Evolutionary conservation across 2,113 vertebrate species (phyloP).

Genomic region (Myanophis thanlyinensis): DNA sequence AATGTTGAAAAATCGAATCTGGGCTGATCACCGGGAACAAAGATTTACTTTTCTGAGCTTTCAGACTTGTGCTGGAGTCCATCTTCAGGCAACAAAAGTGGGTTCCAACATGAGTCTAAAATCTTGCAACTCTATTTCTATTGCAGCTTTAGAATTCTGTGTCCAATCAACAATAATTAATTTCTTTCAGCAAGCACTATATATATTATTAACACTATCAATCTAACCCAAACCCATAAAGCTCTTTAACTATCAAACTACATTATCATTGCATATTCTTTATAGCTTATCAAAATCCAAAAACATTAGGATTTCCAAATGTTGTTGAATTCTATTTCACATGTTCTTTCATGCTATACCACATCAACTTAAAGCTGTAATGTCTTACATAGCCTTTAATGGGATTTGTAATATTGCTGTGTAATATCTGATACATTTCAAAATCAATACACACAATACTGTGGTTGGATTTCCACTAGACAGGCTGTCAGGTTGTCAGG

Average conservation of each 20-base stretch:
- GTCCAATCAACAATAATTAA: conserved; percentile 38
- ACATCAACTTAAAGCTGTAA: not conserved
- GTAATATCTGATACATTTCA: not conserved
- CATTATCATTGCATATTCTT: not conserved
- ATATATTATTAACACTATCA: not conserved
- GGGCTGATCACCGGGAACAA: too few species aligned
- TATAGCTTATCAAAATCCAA: not conserved
- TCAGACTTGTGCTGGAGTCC: not conserved
- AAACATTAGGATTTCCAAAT: not conserved
- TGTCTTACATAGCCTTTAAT: not conserved
- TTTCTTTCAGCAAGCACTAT: conserved; percentile 17
- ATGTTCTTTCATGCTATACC: not conserved
- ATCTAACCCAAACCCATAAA: conserved; percentile 35
- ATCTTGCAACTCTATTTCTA: not conserved
- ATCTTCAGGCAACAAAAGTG: not conserved
- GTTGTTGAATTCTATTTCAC: conserved; percentile 1
- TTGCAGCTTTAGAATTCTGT: not conserved
- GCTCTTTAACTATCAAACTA: conserved; percentile 25
- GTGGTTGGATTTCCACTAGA: not conserved
- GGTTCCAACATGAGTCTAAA: not conserved
- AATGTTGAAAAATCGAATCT: not conserved
- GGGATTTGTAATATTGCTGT: not conserved
- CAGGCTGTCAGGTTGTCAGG: not conserved
- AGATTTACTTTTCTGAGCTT: too few species aligned
- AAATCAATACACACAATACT: not conserved